Evolutionary conservation across 1,140 invertebrate genomes (phyloP), one percentile per base, ranked within the genome.

Genomic region (Holotrichia oblita): DNA sequence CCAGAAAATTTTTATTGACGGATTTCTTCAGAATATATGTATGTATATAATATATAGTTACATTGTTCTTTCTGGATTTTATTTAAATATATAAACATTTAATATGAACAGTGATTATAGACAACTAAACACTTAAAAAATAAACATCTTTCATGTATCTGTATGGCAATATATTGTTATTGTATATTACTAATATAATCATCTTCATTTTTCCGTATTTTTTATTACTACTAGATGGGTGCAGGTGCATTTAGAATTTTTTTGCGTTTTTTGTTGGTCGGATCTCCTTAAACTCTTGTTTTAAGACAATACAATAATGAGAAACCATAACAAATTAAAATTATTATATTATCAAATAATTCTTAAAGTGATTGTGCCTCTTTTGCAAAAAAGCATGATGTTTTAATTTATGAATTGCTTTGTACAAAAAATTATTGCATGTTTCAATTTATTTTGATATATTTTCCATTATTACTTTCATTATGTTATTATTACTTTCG

Each of bases 301-400:
- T n/a, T 55, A n/a, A 2, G 12, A 55, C 1, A 55, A 55, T 55
- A 55, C 1, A 55, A 55, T 55, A n/a, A n/a, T 55, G 48, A 20
- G 2, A 14, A 55, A 55, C 48, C 17, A 20, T 20, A 14, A 14
- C 6, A 14, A 55, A 55, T 55, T 55, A n/a, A 2, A 14, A n/a
- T 55, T 55, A 34, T 34, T 34, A 2, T 34, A 34, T 1, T 34
- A 34, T 34, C 4, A 34, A 34, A 22, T 69, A 69, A 40, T 17
- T 44, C 64, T 78, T 78, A 78, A 81, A 83, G 82, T 84, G 83
- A 84, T 84, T 84, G 83, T 84, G 83, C 77, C 83, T 84, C 82
- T 27, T 12, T 81, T 80, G 78, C 73, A 73, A 74, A 69, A n/a
- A 22, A 61, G n/a, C 7, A 17, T 20, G 20, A 69, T 22, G 22